Evolutionary conservation across 2,113 vertebrate genomes (phyloP).

Genomic region (Gopherus flavomarginatus): DNA sequence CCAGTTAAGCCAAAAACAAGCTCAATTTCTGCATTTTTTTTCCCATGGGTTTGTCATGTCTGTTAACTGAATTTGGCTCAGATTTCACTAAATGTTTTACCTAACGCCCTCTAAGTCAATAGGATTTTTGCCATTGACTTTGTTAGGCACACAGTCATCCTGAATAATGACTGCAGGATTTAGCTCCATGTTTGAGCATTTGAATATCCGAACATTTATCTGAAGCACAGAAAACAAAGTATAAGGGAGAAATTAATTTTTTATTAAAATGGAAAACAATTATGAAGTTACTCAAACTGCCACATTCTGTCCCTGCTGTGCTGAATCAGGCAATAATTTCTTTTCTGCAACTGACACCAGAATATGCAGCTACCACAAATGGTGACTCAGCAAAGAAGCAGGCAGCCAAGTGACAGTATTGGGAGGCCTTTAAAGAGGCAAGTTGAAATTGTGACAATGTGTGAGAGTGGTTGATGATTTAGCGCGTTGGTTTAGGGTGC

Average conservation of each 20-base stretch:
- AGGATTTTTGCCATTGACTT: background rate
- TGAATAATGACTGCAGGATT: background rate
- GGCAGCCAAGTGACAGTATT: background rate
- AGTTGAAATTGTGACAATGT: background rate
- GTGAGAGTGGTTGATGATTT: background rate
- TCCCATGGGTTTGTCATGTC: no score
- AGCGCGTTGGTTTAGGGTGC: background rate
- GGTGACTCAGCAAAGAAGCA: background rate
- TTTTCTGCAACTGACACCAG: background rate
- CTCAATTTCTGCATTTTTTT: no score
- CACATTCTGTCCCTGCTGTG: background rate
- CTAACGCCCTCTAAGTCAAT: background rate
- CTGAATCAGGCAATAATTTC: background rate
- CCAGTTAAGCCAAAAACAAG: no score
- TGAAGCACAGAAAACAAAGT: background rate
- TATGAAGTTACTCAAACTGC: background rate
- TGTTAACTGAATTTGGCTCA: background rate
- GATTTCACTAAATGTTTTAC: background rate
- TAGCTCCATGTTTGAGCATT: background rate
- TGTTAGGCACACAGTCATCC: background rate
- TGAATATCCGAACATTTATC: background rate
- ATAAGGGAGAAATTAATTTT: accelerated
- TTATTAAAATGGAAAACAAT: background rate
- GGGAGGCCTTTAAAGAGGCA: background rate
- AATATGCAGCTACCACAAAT: accelerated